Percentiles rank a stretch among this genome's conserved stretches.
Conservation (phyloP, 2,888 invertebrate genomes). For the Phaedon cochleariae region DNA sequence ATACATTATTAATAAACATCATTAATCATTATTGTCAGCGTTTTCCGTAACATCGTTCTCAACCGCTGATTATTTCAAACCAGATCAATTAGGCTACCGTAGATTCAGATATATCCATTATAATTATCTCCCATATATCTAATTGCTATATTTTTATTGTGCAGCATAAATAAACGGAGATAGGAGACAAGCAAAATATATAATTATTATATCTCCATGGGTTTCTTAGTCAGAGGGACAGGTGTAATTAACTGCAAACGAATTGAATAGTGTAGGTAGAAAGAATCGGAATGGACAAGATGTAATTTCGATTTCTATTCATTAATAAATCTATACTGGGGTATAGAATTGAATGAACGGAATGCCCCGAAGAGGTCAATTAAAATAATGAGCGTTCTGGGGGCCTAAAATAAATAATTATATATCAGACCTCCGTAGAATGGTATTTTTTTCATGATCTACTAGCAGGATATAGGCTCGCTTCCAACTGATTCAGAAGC, state of each 20-base stretch:
- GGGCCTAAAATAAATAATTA: neutral
- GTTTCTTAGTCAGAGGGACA: neutral
- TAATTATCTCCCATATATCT: conserved; percentile 18
- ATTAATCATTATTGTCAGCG: conserved; percentile 5
- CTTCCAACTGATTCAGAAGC: too few species aligned
- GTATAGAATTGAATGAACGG: neutral
- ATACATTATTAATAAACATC: neutral
- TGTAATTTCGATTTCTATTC: conserved; percentile 15
- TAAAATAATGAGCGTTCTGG: neutral
- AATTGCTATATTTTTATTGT: conserved; percentile 21
- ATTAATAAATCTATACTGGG: neutral
- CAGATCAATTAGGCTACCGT: conserved; percentile 27
- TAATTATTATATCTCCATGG: conserved; percentile 12
- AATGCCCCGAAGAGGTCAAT: neutral
- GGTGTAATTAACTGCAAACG: neutral
- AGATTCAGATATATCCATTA: conserved; percentile 22
- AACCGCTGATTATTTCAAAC: conserved; percentile 16
- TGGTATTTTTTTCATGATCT: neutral
- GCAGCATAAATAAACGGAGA: conserved; percentile 15
- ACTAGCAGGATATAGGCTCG: neutral
- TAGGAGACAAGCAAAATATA: conserved; percentile 17
- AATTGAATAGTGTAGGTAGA: conserved; percentile 9
- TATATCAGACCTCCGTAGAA: neutral
- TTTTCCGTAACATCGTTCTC: conserved; percentile 13
- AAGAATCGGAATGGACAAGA: conserved; percentile 8